Percentiles rank a stretch among this genome's conserved stretches.
Conservation (phyloP, 2,888 invertebrate species). For the Stenoptilia bipunctidactyla region DNA sequence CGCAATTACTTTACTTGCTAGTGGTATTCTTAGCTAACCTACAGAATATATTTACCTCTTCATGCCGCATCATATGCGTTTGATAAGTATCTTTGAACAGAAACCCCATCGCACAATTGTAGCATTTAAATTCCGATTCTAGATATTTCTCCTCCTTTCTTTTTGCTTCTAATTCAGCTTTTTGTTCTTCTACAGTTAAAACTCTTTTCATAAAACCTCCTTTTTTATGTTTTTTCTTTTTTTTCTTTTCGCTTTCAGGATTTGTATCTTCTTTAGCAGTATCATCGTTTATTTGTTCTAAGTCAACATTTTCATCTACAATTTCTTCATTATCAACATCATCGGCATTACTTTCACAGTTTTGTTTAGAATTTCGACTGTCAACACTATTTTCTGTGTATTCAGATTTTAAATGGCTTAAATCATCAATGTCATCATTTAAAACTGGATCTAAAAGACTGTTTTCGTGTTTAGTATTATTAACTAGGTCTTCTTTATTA, state of each 20-base stretch:
- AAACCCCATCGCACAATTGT: slow-evolving; percentile 46
- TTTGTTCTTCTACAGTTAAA: slow-evolving; percentile 47
- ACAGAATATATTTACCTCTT: slow-evolving; percentile 45
- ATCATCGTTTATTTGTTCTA: slow-evolving; percentile 7
- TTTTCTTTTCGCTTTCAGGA: slow-evolving; percentile 12
- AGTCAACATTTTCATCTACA: not conserved
- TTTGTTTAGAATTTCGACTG: slow-evolving; percentile 7
- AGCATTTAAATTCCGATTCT: slow-evolving; percentile 51
- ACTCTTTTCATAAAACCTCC: slow-evolving; percentile 31
- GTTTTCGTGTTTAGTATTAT: not conserved
- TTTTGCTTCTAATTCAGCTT: slow-evolving; percentile 36
- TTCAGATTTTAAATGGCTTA: slow-evolving; percentile 3
- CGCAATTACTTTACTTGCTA: no score
- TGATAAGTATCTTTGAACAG: slow-evolving; percentile 57
- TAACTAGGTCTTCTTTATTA: slow-evolving; percentile 22
- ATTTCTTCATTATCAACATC: slow-evolving; percentile 5
- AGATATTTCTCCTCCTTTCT: slow-evolving; percentile 48
- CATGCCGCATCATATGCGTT: slow-evolving; percentile 61
- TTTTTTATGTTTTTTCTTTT: slow-evolving; percentile 20
- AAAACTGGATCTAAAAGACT: not conserved
- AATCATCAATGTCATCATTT: slow-evolving; percentile 7
- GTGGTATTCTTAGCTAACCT: no score
- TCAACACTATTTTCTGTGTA: slow-evolving; percentile 10
- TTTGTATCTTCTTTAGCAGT: slow-evolving; percentile 5
- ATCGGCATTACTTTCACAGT: slow-evolving; percentile 7